These are phyloP conservation scores for Darevskia mixta DNA, from an alignment of 2,797 vertebrate species.

Conservation along the genomic window DNA sequence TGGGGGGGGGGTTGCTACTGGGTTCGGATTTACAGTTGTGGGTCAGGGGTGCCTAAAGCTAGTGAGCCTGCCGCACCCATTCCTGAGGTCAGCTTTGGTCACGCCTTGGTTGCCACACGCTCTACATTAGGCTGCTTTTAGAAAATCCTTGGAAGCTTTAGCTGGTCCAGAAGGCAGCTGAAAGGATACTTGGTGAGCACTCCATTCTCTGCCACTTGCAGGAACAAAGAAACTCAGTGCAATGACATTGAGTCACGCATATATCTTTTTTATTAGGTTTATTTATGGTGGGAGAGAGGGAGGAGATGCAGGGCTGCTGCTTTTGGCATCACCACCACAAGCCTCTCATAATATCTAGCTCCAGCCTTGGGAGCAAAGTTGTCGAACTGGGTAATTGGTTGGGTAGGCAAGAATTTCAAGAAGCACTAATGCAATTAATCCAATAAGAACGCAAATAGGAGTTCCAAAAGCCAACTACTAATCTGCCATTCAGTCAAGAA, in stretches of 20 bases:
- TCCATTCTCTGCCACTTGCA: neutral
- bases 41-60: no score
- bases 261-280: neutral
- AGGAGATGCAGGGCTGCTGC: neutral
- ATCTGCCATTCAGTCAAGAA: neutral
- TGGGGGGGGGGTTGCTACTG: no score
- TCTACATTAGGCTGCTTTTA: no score
- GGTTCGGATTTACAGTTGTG: no score
- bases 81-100: no score
- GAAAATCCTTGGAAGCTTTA: no score
- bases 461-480: neutral
- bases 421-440: slow-evolving; percentile 6
- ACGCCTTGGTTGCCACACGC: no score
- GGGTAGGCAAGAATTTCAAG: slow-evolving; percentile 6
- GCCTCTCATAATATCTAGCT: neutral
- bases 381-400: neutral
- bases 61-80: no score
- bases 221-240: neutral
- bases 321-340: neutral
- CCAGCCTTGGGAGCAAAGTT: neutral
- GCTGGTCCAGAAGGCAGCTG: no score
- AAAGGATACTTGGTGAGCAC: neutral
- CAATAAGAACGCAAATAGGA: neutral
- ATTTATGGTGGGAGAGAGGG: neutral
- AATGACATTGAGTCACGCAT: neutral